These are phyloP conservation scores for Lagopus leucura DNA, from an alignment of 2,113 vertebrate species.

Conservation along the genomic window DNA sequence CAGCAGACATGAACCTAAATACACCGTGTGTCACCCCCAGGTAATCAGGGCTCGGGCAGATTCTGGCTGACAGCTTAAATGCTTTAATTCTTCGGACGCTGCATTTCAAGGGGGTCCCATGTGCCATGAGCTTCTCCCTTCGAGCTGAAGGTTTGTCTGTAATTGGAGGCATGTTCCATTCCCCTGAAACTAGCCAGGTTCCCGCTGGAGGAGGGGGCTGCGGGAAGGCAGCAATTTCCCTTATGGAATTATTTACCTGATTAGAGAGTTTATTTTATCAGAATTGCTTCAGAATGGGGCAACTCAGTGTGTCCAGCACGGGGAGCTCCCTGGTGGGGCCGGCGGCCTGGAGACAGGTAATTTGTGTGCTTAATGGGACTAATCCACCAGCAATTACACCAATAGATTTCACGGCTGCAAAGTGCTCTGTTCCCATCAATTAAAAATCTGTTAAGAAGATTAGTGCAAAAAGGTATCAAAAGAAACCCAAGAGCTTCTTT, in stretches of 20 bases:
- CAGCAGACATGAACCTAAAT: constrained; percentile 90
- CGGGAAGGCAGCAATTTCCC: constrained; percentile 88
- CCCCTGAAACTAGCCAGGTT: constrained; percentile 86
- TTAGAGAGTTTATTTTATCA: constrained; percentile 91
- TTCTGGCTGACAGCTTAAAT: constrained; percentile 92
- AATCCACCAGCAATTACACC: constrained; percentile 50
- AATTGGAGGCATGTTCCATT: constrained; percentile 81
- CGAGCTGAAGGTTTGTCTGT: constrained; percentile 60
- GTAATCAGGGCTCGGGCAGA: constrained; percentile 90
- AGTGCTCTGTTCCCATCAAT: constrained; percentile 59
- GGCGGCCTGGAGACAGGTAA: constrained; percentile 59
- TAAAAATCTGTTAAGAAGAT: constrained; percentile 77
- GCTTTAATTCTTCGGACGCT: constrained; percentile 79
- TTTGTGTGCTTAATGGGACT: constrained; percentile 70
- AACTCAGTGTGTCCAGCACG: constrained; percentile 39
- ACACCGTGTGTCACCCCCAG: constrained; percentile 82
- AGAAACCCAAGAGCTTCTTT: constrained; percentile 43
- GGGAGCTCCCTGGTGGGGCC: constrained; percentile 72
- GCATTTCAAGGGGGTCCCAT: constrained; percentile 16
- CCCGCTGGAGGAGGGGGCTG: constrained; percentile 78
- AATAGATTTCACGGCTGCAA: constrained; percentile 10
- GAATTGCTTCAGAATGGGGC: constrained; percentile 79
- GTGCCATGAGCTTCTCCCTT: constrained; percentile 47
- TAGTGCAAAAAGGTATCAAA: constrained; percentile 35
- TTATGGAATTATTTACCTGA: constrained; percentile 88